These are phyloP conservation scores for Aphidoletes aphidimyza DNA, from an alignment of 2,888 invertebrate species.

Conservation along the genomic window DNA sequence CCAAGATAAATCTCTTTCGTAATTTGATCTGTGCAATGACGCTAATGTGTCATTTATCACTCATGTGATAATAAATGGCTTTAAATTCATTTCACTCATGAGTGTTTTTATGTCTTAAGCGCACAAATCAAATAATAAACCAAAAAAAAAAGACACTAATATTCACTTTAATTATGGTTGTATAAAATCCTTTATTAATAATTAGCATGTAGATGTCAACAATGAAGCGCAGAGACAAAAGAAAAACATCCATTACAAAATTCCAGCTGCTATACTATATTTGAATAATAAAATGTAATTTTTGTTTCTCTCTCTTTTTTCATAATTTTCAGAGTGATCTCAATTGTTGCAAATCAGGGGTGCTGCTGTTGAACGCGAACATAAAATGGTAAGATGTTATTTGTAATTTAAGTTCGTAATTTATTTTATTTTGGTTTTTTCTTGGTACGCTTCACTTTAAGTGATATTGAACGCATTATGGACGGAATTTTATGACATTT, in stretches of 20 bases:
- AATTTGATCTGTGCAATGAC: background rate
- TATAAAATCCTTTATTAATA: background rate
- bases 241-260: no score
- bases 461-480: no score
- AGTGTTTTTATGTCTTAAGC: no score
- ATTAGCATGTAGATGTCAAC: background rate
- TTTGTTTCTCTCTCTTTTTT: background rate
- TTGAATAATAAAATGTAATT: no score
- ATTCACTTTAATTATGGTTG: background rate
- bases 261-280: no score
- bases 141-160: background rate
- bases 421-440: no score
- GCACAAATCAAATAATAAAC: background rate
- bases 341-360: slow-evolving; percentile 41
- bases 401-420: background rate
- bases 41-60: slow-evolving; percentile 27
- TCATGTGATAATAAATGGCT: slow-evolving; percentile 12
- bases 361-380: slow-evolving; percentile 35
- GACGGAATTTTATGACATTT: background rate
- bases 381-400: slow-evolving; percentile 29
- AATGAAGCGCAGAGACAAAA: background rate
- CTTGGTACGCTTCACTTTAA: no score
- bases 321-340: slow-evolving; percentile 47
- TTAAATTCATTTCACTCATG: background rate
- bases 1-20: background rate